These are phyloP conservation scores for Hypomecis punctinalis DNA, from an alignment of 2,888 invertebrate genomes.

Conservation along the genomic window DNA sequence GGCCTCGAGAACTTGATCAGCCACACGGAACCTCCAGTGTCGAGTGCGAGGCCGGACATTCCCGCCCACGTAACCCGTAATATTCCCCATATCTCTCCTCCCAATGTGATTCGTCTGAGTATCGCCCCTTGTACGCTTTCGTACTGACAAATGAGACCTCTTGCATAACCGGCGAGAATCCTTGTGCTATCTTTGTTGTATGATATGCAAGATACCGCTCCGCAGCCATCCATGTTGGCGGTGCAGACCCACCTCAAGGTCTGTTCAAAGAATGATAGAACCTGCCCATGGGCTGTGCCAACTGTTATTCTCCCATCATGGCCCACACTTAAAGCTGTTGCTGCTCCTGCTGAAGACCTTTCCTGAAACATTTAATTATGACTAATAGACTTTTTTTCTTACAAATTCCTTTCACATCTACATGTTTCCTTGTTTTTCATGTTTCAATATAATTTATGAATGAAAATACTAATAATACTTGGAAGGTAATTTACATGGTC, in stretches of 20 bases:
- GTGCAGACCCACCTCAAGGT: conserved; percentile 95
- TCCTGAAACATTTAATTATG: conserved; percentile 84
- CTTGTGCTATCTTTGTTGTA: conserved; percentile 95
- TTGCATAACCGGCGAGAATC: conserved; percentile 89
- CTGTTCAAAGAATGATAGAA: conserved; percentile 91
- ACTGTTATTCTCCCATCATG: conserved; percentile 92
- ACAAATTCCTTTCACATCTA: no score
- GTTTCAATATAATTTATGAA: no score
- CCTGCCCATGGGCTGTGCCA: conserved; percentile 97
- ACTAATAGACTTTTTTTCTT: no score
- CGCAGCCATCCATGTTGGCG: conserved; percentile 86
- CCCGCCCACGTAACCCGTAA: conserved; percentile 79
- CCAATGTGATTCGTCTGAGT: conserved; percentile 76
- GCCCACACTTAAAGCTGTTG: conserved; percentile 91
- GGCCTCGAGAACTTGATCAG: conserved; percentile 95
- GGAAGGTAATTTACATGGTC: no score
- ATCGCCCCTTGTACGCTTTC: conserved; percentile 89
- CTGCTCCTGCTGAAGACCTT: conserved; percentile 94
- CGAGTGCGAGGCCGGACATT: conserved; percentile 85
- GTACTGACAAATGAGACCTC: conserved; percentile 96
- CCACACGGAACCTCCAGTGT: conserved; percentile 98
- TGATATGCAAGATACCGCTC: conserved; percentile 92
- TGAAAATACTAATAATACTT: no score
- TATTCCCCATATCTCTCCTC: conserved; percentile 80
- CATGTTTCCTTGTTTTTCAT: no score